These are phyloP conservation scores for Guaruba guarouba DNA, from an alignment of 2,113 vertebrate species.

Conservation along the genomic window DNA sequence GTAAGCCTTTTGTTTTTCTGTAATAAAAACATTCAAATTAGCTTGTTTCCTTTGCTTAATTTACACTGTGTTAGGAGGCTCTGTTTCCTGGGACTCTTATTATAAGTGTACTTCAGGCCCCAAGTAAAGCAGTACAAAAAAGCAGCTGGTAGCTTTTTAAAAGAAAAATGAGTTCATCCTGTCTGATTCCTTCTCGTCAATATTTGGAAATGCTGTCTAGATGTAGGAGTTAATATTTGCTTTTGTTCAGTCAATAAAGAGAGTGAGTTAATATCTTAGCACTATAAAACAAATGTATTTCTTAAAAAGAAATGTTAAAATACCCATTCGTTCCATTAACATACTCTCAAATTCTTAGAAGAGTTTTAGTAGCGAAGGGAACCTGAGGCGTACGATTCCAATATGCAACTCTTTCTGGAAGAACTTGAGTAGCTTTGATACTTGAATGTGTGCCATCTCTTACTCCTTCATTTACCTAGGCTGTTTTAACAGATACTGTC, in stretches of 20 bases:
- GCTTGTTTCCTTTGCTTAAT: background rate
- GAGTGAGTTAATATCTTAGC: background rate
- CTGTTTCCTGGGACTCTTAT: background rate
- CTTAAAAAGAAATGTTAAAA: background rate
- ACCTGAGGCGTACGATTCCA: background rate
- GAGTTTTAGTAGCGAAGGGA: background rate
- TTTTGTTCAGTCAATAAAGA: background rate
- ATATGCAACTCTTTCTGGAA: background rate
- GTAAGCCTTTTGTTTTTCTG: conserved; percentile 72
- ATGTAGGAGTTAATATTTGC: background rate
- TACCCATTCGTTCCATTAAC: background rate
- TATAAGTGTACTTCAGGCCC: rapidly evolving
- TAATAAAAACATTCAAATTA: conserved; percentile 72
- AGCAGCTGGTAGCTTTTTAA: background rate
- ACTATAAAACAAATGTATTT: background rate
- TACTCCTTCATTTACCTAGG: background rate
- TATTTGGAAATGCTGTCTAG: background rate
- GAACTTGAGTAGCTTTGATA: background rate
- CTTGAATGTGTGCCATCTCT: rapidly evolving
- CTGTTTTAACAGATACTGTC: background rate
- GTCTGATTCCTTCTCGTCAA: background rate
- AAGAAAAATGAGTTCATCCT: background rate
- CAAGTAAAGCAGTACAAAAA: background rate
- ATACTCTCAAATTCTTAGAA: background rate
- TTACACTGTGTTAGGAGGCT: background rate